Conservation (phyloP, 2,888 invertebrate genomes). For the Serrognathus titanus region DNA sequence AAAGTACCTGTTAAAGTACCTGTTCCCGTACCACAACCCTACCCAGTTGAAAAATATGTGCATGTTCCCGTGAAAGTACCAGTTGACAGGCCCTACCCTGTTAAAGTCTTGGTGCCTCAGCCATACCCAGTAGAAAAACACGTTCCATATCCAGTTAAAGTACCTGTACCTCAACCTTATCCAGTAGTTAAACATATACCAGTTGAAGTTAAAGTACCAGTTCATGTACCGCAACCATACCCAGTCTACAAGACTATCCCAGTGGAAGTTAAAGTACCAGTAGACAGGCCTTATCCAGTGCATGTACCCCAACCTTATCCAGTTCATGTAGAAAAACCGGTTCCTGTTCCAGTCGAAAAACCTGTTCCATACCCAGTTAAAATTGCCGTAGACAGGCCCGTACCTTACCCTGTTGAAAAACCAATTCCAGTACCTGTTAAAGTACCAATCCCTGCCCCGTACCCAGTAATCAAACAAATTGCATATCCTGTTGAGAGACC, state of each 20-base stretch:
- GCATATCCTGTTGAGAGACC: conserved; percentile 62
- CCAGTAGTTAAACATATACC: conserved; percentile 74
- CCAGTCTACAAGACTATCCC: conserved; percentile 67
- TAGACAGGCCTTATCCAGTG: conserved; percentile 67
- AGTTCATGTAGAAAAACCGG: conserved; percentile 65
- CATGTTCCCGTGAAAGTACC: conserved; percentile 67
- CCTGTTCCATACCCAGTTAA: conserved; percentile 65
- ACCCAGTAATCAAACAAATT: conserved; percentile 65
- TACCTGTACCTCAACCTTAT: conserved; percentile 72
- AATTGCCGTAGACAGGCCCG: conserved; percentile 53
- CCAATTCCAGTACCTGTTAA: conserved; percentile 63
- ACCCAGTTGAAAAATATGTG: conserved; percentile 76
- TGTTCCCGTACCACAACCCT: conserved; percentile 71
- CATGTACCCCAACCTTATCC: conserved; percentile 66
- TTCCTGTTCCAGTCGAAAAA: conserved; percentile 67
- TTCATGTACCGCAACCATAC: conserved; percentile 73
- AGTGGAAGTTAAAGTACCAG: conserved; percentile 67
- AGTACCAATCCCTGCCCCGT: conserved; percentile 65
- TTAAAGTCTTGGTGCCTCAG: conserved; percentile 74
- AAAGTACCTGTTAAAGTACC: conserved; percentile 78
- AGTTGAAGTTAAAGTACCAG: conserved; percentile 71
- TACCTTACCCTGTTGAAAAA: conserved; percentile 62
- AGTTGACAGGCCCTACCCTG: conserved; percentile 75
- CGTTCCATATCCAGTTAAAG: conserved; percentile 71
- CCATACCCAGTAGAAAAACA: conserved; percentile 79